Conservation (phyloP, 2,113 vertebrate species). For the Aleadryas rufinucha region DNA sequence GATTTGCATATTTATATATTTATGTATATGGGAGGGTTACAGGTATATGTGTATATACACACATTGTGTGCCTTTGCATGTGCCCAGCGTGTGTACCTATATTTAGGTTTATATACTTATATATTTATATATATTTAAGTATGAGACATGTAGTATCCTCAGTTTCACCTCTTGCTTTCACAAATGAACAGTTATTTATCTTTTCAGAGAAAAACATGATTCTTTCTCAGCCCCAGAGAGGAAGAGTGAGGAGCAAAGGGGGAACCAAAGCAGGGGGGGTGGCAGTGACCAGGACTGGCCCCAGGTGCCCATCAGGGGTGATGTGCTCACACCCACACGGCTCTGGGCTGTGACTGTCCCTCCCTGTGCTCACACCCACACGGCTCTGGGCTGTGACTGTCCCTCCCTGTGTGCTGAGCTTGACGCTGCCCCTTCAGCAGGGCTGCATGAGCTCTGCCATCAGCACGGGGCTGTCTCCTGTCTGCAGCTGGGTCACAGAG, state of each 20-base stretch:
- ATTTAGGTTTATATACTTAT: not conserved
- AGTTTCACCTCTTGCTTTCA: not conserved
- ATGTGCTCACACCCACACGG: accelerated
- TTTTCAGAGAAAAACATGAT: not conserved
- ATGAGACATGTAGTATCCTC: not conserved
- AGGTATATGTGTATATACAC: no score
- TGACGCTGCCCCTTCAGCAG: no score
- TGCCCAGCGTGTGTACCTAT: no score
- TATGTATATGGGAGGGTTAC: no score
- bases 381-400: no score
- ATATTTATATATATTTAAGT: not conserved
- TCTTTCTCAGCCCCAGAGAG: not conserved
- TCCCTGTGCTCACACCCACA: no score
- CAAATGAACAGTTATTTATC: not conserved
- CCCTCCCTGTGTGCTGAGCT: no score
- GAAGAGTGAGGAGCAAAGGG: not conserved
- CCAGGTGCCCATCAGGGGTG: accelerated
- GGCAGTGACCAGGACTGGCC: accelerated
- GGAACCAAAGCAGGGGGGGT: accelerated
- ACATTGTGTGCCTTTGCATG: not conserved
- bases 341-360: not conserved
- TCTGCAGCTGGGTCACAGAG: not conserved
- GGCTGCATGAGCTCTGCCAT: no score
- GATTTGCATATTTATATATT: not conserved
- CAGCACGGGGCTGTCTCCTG: accelerated